Base-by-base conservation (phyloP, 2,113 vertebrate genomes). In the Geothlypis trichas region DNA sequence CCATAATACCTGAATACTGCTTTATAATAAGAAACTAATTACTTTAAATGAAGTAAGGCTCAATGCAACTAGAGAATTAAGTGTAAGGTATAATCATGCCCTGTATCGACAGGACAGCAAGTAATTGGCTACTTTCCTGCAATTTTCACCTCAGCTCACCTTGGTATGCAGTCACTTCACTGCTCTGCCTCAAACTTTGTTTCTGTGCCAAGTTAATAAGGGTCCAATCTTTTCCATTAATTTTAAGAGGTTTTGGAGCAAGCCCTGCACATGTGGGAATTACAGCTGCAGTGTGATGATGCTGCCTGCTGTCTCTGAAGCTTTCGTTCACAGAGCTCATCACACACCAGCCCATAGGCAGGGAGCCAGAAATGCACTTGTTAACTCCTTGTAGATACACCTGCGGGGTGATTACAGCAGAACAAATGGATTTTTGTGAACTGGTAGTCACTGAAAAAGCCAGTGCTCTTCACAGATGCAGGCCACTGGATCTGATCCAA, bases 61-160 rank as follows among this genome's bases (percentile, higher is more conserved):
- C 55, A 87, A 33, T 52, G 61, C 73, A 63, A 52, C 59, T 58
- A 62, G 44, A 49, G 77, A 84, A 81, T 27, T 62, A 93, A 62
- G 58, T 54, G 31, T 37, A 44, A 84, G 4, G 2, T 82, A 33
- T 82, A 52, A 93, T 67, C 58, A 89, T 58, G 46, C 33, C 35
- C 94, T 22, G 4, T 87, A 49, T 72, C 1, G 0, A 72, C 65
- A 82, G 73, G 69, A 65, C 62, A 91, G 72, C 27, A 49, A 87
- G 20, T 79, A 91, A 90, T 74, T 82, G 89, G 47, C 74, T 94
- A 87, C 44, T 87, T 93, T 54, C 62, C 74, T 68, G 74, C 44
- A 89, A 37, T 89, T 87, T 93, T 92, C 66, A 87, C 81, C 89
- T 94, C 66, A 76, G 77, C 69, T 95, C 62, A 87, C 66, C 69